Evolutionary conservation across 2,888 invertebrate genomes (phyloP).

Genomic region (Ptychoptera contaminata): DNA sequence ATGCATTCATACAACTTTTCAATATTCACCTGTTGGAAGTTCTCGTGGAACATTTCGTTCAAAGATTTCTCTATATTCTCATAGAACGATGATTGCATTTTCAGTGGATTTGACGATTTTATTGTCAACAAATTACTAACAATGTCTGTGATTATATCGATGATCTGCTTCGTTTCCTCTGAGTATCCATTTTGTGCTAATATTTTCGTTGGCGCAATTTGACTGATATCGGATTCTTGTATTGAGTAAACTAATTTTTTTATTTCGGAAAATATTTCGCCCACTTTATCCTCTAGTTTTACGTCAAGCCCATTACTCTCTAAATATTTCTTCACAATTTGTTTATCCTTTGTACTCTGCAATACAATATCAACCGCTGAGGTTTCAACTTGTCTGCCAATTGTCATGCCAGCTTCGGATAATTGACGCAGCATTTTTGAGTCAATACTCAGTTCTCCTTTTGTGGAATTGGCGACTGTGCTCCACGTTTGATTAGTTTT

Average conservation of each 20-base stretch:
- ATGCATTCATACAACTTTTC: too few species aligned
- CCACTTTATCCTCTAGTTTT: too few species aligned
- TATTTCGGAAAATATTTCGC: too few species aligned
- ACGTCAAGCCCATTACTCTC: neutral
- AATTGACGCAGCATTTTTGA: slow-evolving; percentile 46
- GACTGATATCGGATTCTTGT: too few species aligned
- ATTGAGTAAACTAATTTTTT: too few species aligned
- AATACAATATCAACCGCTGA: slow-evolving; percentile 43
- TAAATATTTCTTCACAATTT: slow-evolving; percentile 10
- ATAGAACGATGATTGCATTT: neutral
- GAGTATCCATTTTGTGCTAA: too few species aligned
- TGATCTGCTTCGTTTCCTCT: too few species aligned
- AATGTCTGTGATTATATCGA: too few species aligned
- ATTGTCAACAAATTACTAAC: too few species aligned
- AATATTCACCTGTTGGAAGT: too few species aligned
- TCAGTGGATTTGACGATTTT: too few species aligned
- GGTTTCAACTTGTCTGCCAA: slow-evolving; percentile 46
- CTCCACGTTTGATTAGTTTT: slow-evolving; percentile 24
- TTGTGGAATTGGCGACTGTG: slow-evolving; percentile 5
- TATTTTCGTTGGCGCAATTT: too few species aligned
- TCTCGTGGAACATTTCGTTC: neutral
- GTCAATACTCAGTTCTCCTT: slow-evolving; percentile 47
- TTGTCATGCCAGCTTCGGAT: slow-evolving; percentile 51
- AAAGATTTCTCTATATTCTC: slow-evolving; percentile 1
- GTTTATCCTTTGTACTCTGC: slow-evolving; percentile 27